Conservation (phyloP, 37 sponge, comb jelly and placozoan genomes). For the Crambe crambe region DNA sequence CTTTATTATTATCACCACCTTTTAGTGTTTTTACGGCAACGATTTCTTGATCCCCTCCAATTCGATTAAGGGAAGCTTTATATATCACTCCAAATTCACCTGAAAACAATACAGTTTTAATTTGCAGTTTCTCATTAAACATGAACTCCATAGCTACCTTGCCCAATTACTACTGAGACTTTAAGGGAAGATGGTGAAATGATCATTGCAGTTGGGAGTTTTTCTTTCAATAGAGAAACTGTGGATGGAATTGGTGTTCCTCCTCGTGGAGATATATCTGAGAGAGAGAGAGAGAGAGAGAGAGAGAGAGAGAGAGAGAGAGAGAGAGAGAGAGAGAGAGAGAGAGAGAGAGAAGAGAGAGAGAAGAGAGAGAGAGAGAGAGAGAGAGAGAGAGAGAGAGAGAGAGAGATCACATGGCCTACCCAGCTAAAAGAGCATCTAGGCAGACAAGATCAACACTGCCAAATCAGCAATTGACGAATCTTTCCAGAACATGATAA, state of each 20-base stretch:
- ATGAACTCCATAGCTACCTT: conserved; percentile 4
- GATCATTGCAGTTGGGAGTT: conserved; percentile 3
- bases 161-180: conserved; percentile 8
- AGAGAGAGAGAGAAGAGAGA: too few relatives aligned
- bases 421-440: too few relatives aligned
- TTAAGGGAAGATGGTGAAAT: background rate
- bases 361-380: too few relatives aligned
- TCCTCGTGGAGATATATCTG: background rate
- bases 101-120: background rate
- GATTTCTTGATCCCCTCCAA: background rate
- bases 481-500: too few relatives aligned
- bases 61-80: background rate
- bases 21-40: conserved; percentile 43
- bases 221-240: background rate
- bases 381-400: too few relatives aligned
- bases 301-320: too few relatives aligned
- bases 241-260: background rate
- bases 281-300: background rate
- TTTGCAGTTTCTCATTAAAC: background rate
- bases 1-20: conserved; percentile 12
- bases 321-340: too few relatives aligned
- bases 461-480: too few relatives aligned
- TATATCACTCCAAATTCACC: conserved; percentile 43
- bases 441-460: too few relatives aligned
- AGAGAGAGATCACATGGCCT: too few relatives aligned